Evolutionary conservation across 2,888 invertebrate species (phyloP), one percentile per base, ranked within the genome.

Genomic region (Campoplex capitator): DNA sequence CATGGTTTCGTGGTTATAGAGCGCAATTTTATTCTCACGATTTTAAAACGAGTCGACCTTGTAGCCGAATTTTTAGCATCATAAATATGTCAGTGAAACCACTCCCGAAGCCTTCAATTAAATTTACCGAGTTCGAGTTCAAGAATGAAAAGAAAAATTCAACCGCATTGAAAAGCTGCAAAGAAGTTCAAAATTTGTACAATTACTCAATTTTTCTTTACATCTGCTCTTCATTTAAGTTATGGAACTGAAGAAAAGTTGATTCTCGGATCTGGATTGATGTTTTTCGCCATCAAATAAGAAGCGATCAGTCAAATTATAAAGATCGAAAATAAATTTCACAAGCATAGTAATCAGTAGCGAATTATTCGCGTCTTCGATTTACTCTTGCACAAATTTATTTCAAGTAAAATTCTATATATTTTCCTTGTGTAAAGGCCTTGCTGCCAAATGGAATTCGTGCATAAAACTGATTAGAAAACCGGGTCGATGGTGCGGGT

Each of bases 391-490:
- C 9, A 9, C 48, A 48, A 11, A 76, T 65, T 45, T 45, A 28
- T 18, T 68, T 38, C 51, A 7, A 70, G 56, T 28, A 70, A 42
- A 78, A 78, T 56, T 8, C 32, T 23, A 56, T 23, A 23, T 23
- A 0, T 70, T 35, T 75, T 67, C 23, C 18, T 75, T 51, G 8
- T 56, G 48, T n/a, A 32, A n/a, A 42, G 76, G 38, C 79, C 65
- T 38, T 75, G 48, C 67, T 42, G 45, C 48, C 51, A 84, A 87
- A 87, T 87, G 87, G 87, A 83, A 84, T 79, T 58, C 62, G 45
- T 68, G 82, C 84, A 79, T 87, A 83, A 87, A 82, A 79, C 58
- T 67, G 87, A 87, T 87, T 82, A 75, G 70, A 76, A 79, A 83
- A 76, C 16, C 42, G 71, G 79, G 79, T 83, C 74, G 80, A 78